A percentile compares a stretch with the other conserved stretches of the same genome.
phyloP scores from a whole-genome alignment of 2,113 vertebrate species.

The Myrmophylax atrothorax region DNA sequence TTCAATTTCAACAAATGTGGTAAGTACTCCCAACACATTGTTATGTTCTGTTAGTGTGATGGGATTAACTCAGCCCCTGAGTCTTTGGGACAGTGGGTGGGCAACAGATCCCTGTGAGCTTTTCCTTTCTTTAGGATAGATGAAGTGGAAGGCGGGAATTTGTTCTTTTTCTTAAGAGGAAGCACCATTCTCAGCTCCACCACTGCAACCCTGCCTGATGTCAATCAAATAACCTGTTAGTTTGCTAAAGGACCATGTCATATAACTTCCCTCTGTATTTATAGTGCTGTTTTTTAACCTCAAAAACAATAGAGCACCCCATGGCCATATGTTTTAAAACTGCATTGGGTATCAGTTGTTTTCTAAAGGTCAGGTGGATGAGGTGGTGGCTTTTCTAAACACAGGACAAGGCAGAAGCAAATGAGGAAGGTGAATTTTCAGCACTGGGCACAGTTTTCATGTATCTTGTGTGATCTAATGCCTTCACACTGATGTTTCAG shows the following conservation, averaged over 20 bases:
- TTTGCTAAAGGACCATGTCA: neutral
- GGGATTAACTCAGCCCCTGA: slow-evolving; percentile 22
- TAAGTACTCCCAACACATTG: slow-evolving; percentile 57
- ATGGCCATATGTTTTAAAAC: neutral
- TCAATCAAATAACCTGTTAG: accelerated
- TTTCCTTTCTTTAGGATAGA: neutral
- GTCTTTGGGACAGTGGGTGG: slow-evolving; percentile 10
- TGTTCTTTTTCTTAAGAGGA: neutral
- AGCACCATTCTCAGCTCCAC: neutral
- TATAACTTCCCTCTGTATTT: neutral
- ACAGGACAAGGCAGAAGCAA: neutral
- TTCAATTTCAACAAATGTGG: slow-evolving; percentile 59
- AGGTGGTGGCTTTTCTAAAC: neutral
- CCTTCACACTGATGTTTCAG: neutral
- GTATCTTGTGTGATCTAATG: neutral
- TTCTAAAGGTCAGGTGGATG: neutral
- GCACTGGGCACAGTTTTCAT: neutral
- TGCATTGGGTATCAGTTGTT: neutral
- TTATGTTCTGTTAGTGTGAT: slow-evolving; percentile 35
- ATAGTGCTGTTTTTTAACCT: neutral
- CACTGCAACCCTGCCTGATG: neutral
- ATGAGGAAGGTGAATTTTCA: neutral
- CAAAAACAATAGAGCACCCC: neutral
- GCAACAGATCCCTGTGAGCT: neutral
- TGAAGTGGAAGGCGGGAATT: neutral